Evolutionary conservation across 2,797 vertebrate genomes (phyloP), one percentile per base, ranked within the genome.

Genomic region (Carduelis carduelis): DNA sequence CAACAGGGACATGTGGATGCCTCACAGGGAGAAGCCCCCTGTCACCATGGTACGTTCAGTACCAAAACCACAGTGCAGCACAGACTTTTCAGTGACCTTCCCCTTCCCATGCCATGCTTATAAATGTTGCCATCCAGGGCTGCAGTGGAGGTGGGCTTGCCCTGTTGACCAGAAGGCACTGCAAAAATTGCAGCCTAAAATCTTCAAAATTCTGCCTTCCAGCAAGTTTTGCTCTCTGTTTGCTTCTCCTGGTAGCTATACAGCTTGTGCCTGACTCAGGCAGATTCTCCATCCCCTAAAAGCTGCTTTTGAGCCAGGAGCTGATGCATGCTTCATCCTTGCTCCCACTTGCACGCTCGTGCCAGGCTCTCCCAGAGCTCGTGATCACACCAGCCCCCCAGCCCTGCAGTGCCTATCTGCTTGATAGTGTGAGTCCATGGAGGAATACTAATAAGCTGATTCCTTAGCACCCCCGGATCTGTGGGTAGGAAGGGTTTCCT

Each of bases 341-440:
- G 0, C 35, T 94, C 82, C 68, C 70, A 35, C 50, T 84, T 65
- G 39, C 35, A 32, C 19, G 28, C 59, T 87, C 6, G 7, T 3
- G 6, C 56, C 82, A 57, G 75, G 60, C 32, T 90, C 52, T 81
- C 35, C n/a, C 27, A 47, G 13, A 89, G 56, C 34, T 63, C 1
- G 0, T 66, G 44, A 53, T 63, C 39, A 14, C 22, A 26, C 15
- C 3, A 6, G 5, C 9, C 24, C 30, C 12, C 17, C 16, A 63
- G 28, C 23, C 41, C 57, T n/a, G 12, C 41, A 72, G 71, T 37
- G 34, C 41, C 43, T 90, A 34, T 60, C 59, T 79, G 43, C 77
- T 78, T 7, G 0, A 26, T 56, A 56, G 49, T 0, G 1, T 23
- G 15, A 44, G 44, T 69, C 70, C 32, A 3, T 7, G 49, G 52